phyloP scores from a whole-genome alignment of 2,888 invertebrate genomes.

The Megalurothrips usitatus region DNA sequence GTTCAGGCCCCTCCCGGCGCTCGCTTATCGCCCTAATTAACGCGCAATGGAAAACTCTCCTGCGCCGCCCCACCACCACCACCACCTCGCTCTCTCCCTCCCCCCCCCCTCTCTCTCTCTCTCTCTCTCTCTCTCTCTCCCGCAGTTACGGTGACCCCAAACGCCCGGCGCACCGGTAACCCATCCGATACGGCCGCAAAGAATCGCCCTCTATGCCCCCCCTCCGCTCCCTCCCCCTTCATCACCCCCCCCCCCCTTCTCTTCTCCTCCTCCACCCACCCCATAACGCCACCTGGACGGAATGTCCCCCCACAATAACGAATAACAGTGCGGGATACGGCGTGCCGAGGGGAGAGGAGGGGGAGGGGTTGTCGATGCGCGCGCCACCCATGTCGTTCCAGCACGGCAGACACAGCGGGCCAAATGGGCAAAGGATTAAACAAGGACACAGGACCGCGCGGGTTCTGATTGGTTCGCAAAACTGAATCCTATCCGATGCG shows the following conservation, averaged over 20 bases:
- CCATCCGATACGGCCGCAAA: too few relatives aligned
- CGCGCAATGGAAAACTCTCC: not conserved
- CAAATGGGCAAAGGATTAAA: not conserved
- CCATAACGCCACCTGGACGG: too few relatives aligned
- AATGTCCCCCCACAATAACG: not conserved
- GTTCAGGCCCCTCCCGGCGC: not conserved
- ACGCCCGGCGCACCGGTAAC: too few relatives aligned
- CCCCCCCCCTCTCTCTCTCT: not conserved
- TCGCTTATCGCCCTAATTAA: not conserved
- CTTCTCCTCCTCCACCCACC: too few relatives aligned
- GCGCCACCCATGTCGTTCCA: too few relatives aligned
- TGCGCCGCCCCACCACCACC: too few relatives aligned
- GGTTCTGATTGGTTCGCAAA: too few relatives aligned
- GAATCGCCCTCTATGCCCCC: too few relatives aligned
- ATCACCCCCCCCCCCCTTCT: too few relatives aligned
- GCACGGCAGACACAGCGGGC: not conserved
- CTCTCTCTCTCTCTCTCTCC: not conserved
- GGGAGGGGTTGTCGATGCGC: not conserved
- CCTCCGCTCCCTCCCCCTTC: too few relatives aligned
- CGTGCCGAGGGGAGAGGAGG: not conserved
- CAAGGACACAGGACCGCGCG: too few relatives aligned
- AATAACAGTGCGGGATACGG: not conserved
- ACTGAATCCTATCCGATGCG: too few relatives aligned
- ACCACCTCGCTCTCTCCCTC: not conserved
- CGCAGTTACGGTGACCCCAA: not conserved